A percentile compares a stretch with the other conserved stretches of the same genome.
These are phyloP conservation scores for Eilema griseolum DNA, from an alignment of 2,888 invertebrate species.

Conservation along the genomic window DNA sequence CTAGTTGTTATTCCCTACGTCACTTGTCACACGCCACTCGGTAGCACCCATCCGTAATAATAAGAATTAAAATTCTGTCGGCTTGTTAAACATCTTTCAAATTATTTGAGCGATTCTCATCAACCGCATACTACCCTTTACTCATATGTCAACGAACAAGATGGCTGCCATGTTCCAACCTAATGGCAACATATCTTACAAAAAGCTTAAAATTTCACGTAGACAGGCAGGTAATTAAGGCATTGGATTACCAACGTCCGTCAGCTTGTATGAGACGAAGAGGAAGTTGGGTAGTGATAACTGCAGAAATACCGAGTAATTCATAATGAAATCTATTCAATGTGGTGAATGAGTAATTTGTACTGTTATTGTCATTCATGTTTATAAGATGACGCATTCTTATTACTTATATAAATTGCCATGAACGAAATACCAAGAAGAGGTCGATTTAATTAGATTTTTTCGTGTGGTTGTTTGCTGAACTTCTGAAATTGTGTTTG, in stretches of 20 bases:
- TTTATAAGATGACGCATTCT: constrained; percentile 16
- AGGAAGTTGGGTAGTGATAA: constrained; percentile 95
- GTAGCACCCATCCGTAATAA: constrained; percentile 80
- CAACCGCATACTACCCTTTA: not conserved
- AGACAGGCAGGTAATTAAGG: constrained; percentile 17
- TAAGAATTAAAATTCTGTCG: constrained; percentile 67
- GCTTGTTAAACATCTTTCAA: not conserved
- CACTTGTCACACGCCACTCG: constrained; percentile 77
- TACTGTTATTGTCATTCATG: constrained; percentile 15
- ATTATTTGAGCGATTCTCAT: not conserved
- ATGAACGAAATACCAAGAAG: constrained; percentile 17
- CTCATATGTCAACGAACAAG: not conserved
- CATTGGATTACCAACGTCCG: constrained; percentile 88
- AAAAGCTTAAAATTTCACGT: constrained; percentile 13
- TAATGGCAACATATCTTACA: constrained; percentile 6
- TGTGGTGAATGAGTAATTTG: constrained; percentile 33
- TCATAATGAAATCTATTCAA: constrained; percentile 27
- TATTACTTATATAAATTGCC: constrained; percentile 19
- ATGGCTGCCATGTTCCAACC: constrained; percentile 5
- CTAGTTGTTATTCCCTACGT: constrained; percentile 80
- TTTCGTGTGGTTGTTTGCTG: not conserved
- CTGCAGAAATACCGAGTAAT: constrained; percentile 76
- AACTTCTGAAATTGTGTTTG: not conserved
- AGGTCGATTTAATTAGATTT: not conserved
- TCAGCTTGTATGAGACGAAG: constrained; percentile 94